phyloP scores from a whole-genome alignment of 2,888 invertebrate genomes.

The Tetheella fluctuosa region DNA sequence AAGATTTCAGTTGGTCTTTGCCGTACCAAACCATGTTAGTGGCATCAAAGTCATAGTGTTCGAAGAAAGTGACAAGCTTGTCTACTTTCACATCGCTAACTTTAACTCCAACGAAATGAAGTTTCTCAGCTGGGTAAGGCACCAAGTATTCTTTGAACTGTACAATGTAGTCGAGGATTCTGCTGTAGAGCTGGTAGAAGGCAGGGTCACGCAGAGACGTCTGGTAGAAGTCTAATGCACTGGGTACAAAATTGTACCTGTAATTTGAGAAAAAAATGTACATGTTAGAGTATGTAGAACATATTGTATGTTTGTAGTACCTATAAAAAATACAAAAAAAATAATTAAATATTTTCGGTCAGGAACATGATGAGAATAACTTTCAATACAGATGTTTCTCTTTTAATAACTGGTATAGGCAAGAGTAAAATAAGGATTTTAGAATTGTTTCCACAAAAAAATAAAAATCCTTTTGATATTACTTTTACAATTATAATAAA shows the following conservation, averaged over 20 bases:
- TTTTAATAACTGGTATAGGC: too few species aligned
- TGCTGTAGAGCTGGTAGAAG: slow-evolving; percentile 87
- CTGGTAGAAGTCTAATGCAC: slow-evolving; percentile 85
- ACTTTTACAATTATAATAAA: background rate
- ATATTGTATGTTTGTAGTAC: too few species aligned
- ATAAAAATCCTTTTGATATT: background rate
- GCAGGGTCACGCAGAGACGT: slow-evolving; percentile 88
- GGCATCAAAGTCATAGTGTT: slow-evolving; percentile 86
- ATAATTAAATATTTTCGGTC: too few species aligned
- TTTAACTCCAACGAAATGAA: slow-evolving; percentile 84
- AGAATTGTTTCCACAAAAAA: too few species aligned
- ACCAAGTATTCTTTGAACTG: slow-evolving; percentile 84
- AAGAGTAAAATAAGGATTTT: too few species aligned
- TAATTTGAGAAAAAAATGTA: background rate
- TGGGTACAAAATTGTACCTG: slow-evolving; percentile 78
- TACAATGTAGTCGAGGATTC: slow-evolving; percentile 82
- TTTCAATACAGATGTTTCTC: too few species aligned
- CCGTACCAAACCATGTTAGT: slow-evolving; percentile 77
- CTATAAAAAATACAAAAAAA: too few species aligned
- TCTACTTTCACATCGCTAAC: slow-evolving; percentile 85
- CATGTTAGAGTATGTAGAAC: too few species aligned
- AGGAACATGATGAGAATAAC: too few species aligned
- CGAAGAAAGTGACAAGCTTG: slow-evolving; percentile 86
- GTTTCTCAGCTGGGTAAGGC: slow-evolving; percentile 83
- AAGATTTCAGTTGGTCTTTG: slow-evolving; percentile 55